Evolutionary conservation across 2,888 invertebrate genomes (phyloP).

Genomic region (Quadroppia sp.): DNA sequence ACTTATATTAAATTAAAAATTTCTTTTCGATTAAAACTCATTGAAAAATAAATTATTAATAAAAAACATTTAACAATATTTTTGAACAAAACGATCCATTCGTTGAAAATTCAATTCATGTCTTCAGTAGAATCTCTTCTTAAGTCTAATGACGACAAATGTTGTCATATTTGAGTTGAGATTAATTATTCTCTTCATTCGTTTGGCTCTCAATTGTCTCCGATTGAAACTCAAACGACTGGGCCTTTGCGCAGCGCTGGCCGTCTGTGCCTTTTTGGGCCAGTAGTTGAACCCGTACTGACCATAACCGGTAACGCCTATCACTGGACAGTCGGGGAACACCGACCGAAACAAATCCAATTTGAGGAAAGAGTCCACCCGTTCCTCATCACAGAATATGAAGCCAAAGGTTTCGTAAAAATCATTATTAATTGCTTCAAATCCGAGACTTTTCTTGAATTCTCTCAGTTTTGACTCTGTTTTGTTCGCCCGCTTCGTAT

Average conservation of each 20-base stretch:
- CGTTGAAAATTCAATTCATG: too few relatives aligned
- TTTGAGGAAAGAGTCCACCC: neutral
- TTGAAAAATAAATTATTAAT: too few relatives aligned
- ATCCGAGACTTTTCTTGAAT: constrained; percentile 7
- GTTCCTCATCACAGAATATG: neutral
- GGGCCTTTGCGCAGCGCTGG: neutral
- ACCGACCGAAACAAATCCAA: neutral
- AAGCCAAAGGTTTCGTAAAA: neutral
- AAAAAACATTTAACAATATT: too few relatives aligned
- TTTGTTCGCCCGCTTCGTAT: neutral
- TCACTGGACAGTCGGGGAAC: neutral
- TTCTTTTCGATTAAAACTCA: too few relatives aligned
- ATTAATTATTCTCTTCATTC: neutral
- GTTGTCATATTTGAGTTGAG: constrained; percentile 10
- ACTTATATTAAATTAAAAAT: too few relatives aligned
- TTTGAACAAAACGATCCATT: too few relatives aligned
- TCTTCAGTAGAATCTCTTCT: neutral
- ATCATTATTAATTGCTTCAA: neutral
- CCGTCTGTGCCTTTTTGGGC: neutral
- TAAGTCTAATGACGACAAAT: neutral
- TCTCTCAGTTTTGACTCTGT: neutral
- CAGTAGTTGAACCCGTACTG: constrained; percentile 6
- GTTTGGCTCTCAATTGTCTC: neutral
- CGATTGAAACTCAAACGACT: neutral
- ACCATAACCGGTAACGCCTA: neutral